Percentiles rank a stretch among this genome's conserved stretches.
These are phyloP conservation scores for Drosophila picticornis DNA, from an alignment of 2,888 invertebrate genomes.

Conservation along the genomic window DNA sequence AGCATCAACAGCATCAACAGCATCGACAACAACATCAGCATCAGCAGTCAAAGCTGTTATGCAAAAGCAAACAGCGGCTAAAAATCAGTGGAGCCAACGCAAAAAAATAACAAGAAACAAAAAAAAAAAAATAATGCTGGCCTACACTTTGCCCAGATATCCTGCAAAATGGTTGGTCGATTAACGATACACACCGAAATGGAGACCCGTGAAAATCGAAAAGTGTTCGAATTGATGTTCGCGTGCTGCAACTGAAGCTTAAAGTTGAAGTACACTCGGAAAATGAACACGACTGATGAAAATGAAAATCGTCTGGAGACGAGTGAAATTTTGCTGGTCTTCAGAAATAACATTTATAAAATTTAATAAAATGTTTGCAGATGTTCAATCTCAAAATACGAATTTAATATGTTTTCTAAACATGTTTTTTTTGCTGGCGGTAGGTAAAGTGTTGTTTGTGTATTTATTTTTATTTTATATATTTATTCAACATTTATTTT, in stretches of 20 bases:
- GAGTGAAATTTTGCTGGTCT: not conserved
- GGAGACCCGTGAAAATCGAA: constrained; percentile 2
- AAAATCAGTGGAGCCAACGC: constrained; percentile 46
- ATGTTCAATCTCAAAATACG: not conserved
- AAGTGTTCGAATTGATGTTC: not conserved
- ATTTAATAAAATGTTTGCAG: not conserved
- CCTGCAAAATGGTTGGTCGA: constrained; percentile 5
- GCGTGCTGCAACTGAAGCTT: not conserved
- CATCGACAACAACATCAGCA: not conserved
- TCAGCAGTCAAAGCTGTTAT: constrained; percentile 46
- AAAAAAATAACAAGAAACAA: not conserved
- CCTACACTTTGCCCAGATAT: not conserved
- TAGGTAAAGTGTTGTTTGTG: fast-evolving
- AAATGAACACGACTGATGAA: not conserved
- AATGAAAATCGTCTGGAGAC: not conserved
- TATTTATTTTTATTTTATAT: not conserved
- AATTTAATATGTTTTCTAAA: not conserved
- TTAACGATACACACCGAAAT: constrained; percentile 22
- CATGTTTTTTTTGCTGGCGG: not conserved
- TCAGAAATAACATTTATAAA: not conserved
- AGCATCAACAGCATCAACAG: not conserved
- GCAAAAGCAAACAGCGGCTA: constrained; percentile 64
- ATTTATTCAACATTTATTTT: too few species aligned
- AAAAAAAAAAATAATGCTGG: constrained; percentile 4
- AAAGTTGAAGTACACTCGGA: not conserved